Percentiles rank a stretch among this genome's conserved stretches.
phyloP scores from a whole-genome alignment of 2,113 vertebrate genomes.

The Antigone vipio region DNA sequence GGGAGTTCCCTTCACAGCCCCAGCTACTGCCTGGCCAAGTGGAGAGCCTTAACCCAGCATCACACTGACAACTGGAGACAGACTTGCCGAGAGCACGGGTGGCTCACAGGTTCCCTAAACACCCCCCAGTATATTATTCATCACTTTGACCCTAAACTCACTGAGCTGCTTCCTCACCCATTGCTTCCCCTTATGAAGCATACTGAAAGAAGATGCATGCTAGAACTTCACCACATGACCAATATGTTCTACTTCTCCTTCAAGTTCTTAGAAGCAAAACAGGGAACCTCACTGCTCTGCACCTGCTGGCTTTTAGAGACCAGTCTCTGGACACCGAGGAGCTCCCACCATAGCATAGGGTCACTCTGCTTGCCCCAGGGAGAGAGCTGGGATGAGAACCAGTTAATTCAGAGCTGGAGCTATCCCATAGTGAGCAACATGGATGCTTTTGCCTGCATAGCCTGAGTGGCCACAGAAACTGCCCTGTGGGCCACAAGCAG shows the following conservation, averaged over 20 bases:
- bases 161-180: background rate
- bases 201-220: background rate
- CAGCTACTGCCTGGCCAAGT: background rate
- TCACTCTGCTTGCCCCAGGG: too few species aligned
- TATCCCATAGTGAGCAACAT: rapidly evolving
- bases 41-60: rapidly evolving
- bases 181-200: background rate
- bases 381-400: background rate
- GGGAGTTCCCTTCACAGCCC: background rate
- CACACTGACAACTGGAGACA: background rate
- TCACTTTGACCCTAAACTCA: background rate
- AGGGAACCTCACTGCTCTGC: background rate
- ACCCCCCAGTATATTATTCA: background rate
- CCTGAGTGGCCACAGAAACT: background rate
- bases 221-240: background rate
- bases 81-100: background rate
- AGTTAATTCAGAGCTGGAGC: background rate
- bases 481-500: background rate
- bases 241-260: background rate
- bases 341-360: rapidly evolving
- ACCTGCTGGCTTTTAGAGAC: background rate
- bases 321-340: rapidly evolving
- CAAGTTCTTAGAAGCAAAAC: background rate
- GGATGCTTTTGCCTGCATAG: background rate
- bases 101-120: background rate